These are phyloP conservation scores for Eulemur rufifrons DNA, from an alignment of 2,113 vertebrate genomes.

Conservation along the genomic window DNA sequence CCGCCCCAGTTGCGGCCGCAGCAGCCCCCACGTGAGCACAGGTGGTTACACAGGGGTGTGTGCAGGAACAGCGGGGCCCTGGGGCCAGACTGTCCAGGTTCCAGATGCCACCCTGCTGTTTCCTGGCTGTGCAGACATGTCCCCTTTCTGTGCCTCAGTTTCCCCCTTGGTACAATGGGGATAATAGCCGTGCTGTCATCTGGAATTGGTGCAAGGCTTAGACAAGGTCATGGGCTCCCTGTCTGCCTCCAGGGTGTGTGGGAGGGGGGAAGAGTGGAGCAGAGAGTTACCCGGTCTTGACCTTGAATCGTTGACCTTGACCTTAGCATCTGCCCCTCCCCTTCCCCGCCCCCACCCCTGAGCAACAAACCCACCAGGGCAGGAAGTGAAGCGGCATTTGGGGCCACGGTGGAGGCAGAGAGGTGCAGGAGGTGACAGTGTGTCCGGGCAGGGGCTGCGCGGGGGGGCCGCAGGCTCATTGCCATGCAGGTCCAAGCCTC, in stretches of 20 bases:
- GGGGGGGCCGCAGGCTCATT: background rate
- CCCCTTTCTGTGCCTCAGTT: background rate
- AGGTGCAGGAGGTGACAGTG: fast-evolving
- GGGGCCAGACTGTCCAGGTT: background rate
- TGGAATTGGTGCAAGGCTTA: fast-evolving
- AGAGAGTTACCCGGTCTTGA: background rate
- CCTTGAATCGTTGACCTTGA: conserved; percentile 11
- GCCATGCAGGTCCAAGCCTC: background rate
- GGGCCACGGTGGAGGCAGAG: background rate
- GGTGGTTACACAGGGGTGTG: background rate
- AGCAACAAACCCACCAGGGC: background rate
- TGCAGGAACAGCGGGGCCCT: background rate
- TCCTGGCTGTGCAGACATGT: fast-evolving
- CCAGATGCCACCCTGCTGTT: fast-evolving
- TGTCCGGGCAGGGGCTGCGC: background rate
- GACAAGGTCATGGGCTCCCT: background rate
- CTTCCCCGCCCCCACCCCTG: fast-evolving
- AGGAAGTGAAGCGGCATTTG: fast-evolving
- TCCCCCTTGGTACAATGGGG: background rate
- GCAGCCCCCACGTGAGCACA: background rate
- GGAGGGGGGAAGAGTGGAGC: background rate
- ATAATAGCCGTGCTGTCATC: fast-evolving
- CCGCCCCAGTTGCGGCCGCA: background rate
- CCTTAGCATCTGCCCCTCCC: background rate
- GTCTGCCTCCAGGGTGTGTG: background rate